A percentile compares a stretch with the other conserved stretches of the same genome.
Conservation (phyloP, 2,113 vertebrate species). For the Hemiprocne comata region DNA sequence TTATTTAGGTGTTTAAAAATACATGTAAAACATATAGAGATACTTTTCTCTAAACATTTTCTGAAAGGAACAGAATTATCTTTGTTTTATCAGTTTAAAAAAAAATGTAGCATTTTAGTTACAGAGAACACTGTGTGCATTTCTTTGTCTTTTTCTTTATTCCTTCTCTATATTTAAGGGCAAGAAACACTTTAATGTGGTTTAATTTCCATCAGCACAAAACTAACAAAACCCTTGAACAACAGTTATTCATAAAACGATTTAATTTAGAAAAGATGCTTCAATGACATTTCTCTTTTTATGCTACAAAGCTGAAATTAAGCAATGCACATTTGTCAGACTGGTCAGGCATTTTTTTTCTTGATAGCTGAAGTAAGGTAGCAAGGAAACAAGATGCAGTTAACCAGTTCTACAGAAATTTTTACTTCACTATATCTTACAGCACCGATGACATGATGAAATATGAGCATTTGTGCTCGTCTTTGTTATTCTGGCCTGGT, state of each 20-base stretch:
- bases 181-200: background rate
- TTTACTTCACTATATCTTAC: background rate
- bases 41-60: background rate
- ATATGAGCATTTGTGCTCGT: background rate
- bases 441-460: background rate
- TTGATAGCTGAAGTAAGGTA: background rate
- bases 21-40: background rate
- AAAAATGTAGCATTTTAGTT: background rate
- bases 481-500: background rate
- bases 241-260: background rate
- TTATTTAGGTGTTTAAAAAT: conserved; percentile 28
- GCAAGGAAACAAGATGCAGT: background rate
- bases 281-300: background rate
- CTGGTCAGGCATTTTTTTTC: background rate
- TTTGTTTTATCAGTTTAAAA: background rate
- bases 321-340: background rate
- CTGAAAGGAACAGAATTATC: background rate
- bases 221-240: background rate
- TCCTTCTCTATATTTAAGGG: background rate
- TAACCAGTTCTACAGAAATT: background rate
- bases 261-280: background rate
- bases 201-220: conserved; percentile 17
- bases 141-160: background rate
- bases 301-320: background rate
- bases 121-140: background rate